Conservation (phyloP, 2,888 invertebrate species). For the Ischnura elegans region DNA sequence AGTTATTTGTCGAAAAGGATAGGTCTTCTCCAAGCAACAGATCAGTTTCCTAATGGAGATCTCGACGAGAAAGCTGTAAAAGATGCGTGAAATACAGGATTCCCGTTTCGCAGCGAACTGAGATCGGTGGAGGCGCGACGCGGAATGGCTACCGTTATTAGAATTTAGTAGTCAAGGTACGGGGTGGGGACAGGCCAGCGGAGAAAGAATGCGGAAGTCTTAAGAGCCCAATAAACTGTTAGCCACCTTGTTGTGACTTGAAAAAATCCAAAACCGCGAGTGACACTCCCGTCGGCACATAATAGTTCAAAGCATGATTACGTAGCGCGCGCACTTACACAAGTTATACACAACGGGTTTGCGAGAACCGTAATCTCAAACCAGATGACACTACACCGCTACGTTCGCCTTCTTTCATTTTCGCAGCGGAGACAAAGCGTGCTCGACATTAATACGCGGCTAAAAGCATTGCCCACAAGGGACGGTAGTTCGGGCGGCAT, state of each 20-base stretch:
- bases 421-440: background rate
- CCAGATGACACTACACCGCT: background rate
- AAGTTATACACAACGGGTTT: background rate
- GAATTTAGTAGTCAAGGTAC: conserved; percentile 59
- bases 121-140: background rate
- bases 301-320: conserved; percentile 7
- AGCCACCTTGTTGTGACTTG: background rate
- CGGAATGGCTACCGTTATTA: conserved; percentile 58
- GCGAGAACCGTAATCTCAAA: conserved; percentile 9
- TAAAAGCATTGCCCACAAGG: background rate
- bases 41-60: background rate
- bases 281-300: background rate
- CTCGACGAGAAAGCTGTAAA: background rate
- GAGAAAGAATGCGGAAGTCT: conserved; percentile 65
- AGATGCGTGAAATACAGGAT: background rate
- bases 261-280: background rate
- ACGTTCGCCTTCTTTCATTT: background rate
- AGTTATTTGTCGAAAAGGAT: too few relatives aligned
- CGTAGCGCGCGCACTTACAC: background rate
- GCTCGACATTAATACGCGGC: background rate
- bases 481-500: background rate
- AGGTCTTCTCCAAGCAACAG: too few relatives aligned
- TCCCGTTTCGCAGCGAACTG: background rate
- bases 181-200: conserved; percentile 34
- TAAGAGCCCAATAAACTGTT: conserved; percentile 24